These are phyloP conservation scores for Homalodisca vitripennis DNA, from an alignment of 1,140 invertebrate species.

Conservation along the genomic window DNA sequence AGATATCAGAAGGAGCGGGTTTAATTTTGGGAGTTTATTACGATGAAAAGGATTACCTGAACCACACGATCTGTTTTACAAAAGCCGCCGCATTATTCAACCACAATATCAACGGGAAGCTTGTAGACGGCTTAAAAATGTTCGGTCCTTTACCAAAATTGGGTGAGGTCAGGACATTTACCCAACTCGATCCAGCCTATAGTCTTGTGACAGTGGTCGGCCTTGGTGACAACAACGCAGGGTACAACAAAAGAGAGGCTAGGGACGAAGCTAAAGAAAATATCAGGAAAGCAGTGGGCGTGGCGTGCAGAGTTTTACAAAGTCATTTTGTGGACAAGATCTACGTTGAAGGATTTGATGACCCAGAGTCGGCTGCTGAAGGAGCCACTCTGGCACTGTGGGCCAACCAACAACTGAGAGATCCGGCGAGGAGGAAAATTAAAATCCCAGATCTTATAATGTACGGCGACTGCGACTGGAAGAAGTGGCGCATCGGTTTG, in stretches of 20 bases:
- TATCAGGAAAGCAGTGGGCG: slow-evolving; percentile 61
- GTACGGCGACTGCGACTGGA: too few species aligned
- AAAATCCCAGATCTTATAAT: slow-evolving; percentile 37
- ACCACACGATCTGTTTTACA: slow-evolving; percentile 28
- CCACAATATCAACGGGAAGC: slow-evolving; percentile 25
- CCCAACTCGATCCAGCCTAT: slow-evolving; percentile 59
- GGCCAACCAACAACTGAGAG: slow-evolving; percentile 59
- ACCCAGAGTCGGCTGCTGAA: slow-evolving; percentile 74
- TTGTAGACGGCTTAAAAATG: slow-evolving; percentile 29
- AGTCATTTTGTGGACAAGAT: slow-evolving; percentile 63
- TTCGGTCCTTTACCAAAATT: slow-evolving; percentile 48
- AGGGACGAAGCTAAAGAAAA: slow-evolving; percentile 68
- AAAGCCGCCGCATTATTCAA: too few species aligned
- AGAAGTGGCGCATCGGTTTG: slow-evolving; percentile 58
- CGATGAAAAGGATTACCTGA: not conserved
- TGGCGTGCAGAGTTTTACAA: slow-evolving; percentile 58
- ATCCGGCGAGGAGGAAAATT: slow-evolving; percentile 22
- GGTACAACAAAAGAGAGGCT: slow-evolving; percentile 62
- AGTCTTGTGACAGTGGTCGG: slow-evolving; percentile 66
- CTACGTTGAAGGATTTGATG: slow-evolving; percentile 64
- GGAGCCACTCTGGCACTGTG: slow-evolving; percentile 62
- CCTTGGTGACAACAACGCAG: slow-evolving; percentile 61
- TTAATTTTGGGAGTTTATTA: slow-evolving; percentile 17
- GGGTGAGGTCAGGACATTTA: slow-evolving; percentile 61
- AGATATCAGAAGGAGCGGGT: slow-evolving; percentile 2